Base-by-base conservation (phyloP, 2,888 invertebrate genomes). In the Hermaeophaga mercurialis region DNA sequence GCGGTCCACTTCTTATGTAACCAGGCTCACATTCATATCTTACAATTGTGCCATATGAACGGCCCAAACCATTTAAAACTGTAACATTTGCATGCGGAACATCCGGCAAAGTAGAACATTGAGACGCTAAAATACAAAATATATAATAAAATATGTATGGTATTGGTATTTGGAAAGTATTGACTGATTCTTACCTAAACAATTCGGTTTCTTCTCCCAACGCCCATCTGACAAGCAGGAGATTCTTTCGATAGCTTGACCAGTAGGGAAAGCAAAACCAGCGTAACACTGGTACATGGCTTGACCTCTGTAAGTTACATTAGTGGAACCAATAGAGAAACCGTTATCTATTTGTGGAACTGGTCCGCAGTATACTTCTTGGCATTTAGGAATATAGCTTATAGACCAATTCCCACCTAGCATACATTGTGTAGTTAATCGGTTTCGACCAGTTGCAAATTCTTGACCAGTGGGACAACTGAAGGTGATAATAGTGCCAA, bases 281-380 rank as follows among this genome's bases (percentile, higher is more conserved):
- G 96, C 95, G 75, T 97, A 96, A 75, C 96, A 97, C 73, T 96
- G 95, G 75, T 96, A 97, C 75, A 93, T 94, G 52, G 96, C 96
- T 64, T 93, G 84, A 26, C 96, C 96, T 60, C 88, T 85, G 73
- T 93, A 97, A 1, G 96, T 96, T 5, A 97, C 96, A 77, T 96
- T 96, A 2, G 94, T 90, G 0, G 96, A 94, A 43, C 93, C 94
- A 74, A 94, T 94, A 1, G 96, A 96, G 78, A 96, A 96, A 43
- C 96, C 96, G 75, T 96, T 97, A 73, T 95, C 94, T 62, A 97
- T 97, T 83, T 97, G 97, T 52, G 96, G 96, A 43, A 97, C 96
- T 17, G 96, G 96, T 52, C 96, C 96, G 77, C 97, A 97, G 76
- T 96, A 97, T 15, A 94, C 94, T 86, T 94, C 94, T 85, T 95